Conservation (phyloP, 2,113 vertebrate species). For the Sialia sialis region DNA sequence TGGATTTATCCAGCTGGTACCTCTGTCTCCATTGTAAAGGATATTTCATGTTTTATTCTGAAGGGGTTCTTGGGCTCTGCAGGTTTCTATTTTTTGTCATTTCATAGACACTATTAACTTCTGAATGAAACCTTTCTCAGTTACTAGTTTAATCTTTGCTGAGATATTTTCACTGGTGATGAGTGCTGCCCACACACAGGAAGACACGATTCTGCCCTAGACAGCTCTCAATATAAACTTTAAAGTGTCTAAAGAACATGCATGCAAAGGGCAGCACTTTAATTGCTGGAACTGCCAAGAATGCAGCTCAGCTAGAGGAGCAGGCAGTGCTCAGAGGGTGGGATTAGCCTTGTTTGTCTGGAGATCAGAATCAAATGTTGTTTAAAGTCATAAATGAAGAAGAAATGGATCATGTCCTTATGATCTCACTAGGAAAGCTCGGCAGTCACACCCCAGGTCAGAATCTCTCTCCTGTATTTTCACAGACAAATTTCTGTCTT, state of each 20-base stretch:
- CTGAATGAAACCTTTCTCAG: background rate
- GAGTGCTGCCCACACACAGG: constrained; percentile 13
- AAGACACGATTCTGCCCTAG: constrained; percentile 6
- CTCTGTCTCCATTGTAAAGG: background rate
- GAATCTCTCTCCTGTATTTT: background rate
- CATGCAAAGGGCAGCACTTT: background rate
- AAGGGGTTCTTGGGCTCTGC: background rate
- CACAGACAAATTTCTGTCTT: background rate
- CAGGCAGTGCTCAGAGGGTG: background rate
- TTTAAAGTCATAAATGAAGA: constrained; percentile 32
- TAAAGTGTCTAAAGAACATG: background rate
- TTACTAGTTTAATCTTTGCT: background rate
- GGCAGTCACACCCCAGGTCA: background rate
- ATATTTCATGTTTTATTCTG: background rate
- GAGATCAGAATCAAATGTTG: constrained; percentile 31
- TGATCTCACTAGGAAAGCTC: constrained; percentile 29
- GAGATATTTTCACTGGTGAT: background rate
- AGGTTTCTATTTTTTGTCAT: background rate
- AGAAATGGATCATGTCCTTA: background rate
- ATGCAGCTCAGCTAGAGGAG: constrained; percentile 33
- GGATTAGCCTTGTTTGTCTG: constrained; percentile 24
- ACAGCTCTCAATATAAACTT: background rate
- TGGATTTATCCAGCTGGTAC: background rate
- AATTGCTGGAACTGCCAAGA: constrained; percentile 21
- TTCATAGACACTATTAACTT: background rate